Percentiles rank a stretch among this genome's conserved stretches.
Evolutionary conservation across 2,888 invertebrate species (phyloP).

Genomic region (Eremobia ochroleuca): DNA sequence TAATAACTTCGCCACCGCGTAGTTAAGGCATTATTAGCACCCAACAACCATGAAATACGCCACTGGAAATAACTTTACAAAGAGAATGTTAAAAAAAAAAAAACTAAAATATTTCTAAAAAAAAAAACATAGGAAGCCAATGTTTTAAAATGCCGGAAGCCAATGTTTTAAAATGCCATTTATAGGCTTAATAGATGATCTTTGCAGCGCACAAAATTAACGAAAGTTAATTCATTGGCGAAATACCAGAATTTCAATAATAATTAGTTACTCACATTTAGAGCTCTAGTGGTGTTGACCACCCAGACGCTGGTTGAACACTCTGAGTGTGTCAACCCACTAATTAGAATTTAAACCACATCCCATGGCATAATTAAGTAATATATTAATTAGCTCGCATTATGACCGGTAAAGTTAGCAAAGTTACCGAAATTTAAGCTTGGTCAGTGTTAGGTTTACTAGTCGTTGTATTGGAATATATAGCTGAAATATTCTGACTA

Average conservation of each 20-base stretch:
- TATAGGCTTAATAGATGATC: background rate
- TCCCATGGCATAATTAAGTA: conserved; percentile 5
- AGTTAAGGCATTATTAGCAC: too few species aligned
- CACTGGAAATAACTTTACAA: background rate
- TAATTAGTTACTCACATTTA: too few species aligned
- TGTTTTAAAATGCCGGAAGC: background rate
- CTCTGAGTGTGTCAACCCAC: background rate
- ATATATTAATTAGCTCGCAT: conserved; percentile 45
- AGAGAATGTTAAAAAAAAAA: background rate
- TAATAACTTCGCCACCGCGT: background rate
- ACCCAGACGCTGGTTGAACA: background rate
- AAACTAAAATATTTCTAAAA: background rate
- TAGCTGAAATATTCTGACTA: too few species aligned
- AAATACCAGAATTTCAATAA: background rate
- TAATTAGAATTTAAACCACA: background rate
- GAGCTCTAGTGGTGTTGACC: too few species aligned
- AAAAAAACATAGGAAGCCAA: background rate
- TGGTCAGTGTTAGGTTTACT: conserved; percentile 14
- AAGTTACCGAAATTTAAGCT: conserved; percentile 35
- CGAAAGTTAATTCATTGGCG: background rate
- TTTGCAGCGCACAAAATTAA: background rate
- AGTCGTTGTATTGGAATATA: conserved; percentile 8
- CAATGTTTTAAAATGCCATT: too few species aligned
- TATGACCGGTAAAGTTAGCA: conserved; percentile 28
- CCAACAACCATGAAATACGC: background rate